Conservation (phyloP, 2,797 vertebrate species). For the Iguana delicatissima region DNA sequence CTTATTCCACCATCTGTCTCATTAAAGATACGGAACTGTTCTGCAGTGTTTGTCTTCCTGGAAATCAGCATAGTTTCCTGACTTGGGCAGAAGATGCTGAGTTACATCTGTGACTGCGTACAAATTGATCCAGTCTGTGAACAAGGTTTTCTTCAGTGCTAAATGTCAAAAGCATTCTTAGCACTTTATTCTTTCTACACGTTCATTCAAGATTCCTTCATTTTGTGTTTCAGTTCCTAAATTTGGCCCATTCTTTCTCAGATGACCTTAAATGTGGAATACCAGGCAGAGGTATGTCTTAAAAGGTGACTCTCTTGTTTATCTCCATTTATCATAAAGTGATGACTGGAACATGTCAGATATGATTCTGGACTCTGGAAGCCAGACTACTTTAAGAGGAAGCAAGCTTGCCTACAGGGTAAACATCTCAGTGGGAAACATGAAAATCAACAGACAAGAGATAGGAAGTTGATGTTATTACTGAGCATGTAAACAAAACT, state of each 20-base stretch:
- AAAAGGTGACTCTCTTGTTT: not conserved
- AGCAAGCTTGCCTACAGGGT: slow-evolving; percentile 74
- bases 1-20: not conserved
- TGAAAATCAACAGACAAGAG: slow-evolving; percentile 77
- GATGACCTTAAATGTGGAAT: not conserved
- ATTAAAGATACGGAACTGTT: not conserved
- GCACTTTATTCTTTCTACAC: not conserved
- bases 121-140: slow-evolving; percentile 28
- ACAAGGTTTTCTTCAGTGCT: not conserved
- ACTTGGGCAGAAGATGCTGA: slow-evolving; percentile 45
- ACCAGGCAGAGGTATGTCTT: slow-evolving; percentile 10
- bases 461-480: slow-evolving; percentile 83
- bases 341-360: slow-evolving; percentile 63
- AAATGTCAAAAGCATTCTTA: fast-evolving
- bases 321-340: slow-evolving; percentile 16
- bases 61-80: not conserved
- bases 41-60: not conserved
- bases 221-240: fast-evolving
- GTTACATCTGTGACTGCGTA: slow-evolving; percentile 21
- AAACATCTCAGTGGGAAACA: slow-evolving; percentile 81
- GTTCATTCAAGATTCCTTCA: fast-evolving
- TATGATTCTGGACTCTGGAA: slow-evolving; percentile 56
- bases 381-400: slow-evolving; percentile 44
- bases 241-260: not conserved
- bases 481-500: slow-evolving; percentile 77